Evolutionary conservation across 2,797 vertebrate species (phyloP).

Genomic region (Hippocampus kuda): DNA sequence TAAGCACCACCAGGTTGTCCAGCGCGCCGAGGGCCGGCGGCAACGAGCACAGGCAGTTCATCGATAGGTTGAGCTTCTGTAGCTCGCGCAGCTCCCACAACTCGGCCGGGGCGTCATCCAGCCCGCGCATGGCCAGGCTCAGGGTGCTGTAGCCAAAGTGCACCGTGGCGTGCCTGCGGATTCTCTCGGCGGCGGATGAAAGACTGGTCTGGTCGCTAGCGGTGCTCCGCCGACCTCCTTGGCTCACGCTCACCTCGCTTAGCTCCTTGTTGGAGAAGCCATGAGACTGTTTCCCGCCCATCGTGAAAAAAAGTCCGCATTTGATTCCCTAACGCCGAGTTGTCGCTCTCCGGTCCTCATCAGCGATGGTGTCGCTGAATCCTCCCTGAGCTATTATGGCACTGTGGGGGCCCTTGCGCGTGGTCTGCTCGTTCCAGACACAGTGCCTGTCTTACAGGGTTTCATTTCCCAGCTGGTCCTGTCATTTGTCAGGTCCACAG

Average conservation of each 20-base stretch:
- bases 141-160: slow-evolving; percentile 75
- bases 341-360: slow-evolving; percentile 28
- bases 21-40: slow-evolving; percentile 72
- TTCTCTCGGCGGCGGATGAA: slow-evolving; percentile 58
- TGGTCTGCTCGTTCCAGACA: slow-evolving; percentile 59
- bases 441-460: slow-evolving; percentile 65
- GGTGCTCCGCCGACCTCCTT: slow-evolving; percentile 38
- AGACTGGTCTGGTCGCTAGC: slow-evolving; percentile 56
- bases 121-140: slow-evolving; percentile 79
- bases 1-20: slow-evolving; percentile 80
- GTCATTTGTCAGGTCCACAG: slow-evolving; percentile 78
- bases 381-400: slow-evolving; percentile 19
- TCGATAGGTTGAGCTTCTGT: slow-evolving; percentile 87
- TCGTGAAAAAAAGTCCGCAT: slow-evolving; percentile 41
- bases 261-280: slow-evolving; percentile 53
- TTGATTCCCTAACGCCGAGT: slow-evolving; percentile 12
- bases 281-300: slow-evolving; percentile 74
- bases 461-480: slow-evolving; percentile 79
- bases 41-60: slow-evolving; percentile 72
- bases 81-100: slow-evolving; percentile 83
- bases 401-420: slow-evolving; percentile 45
- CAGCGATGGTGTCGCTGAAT: background rate
- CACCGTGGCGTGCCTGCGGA: slow-evolving; percentile 62
- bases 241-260: slow-evolving; percentile 37
- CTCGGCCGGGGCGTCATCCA: slow-evolving; percentile 72